These are phyloP conservation scores for Apteryx owenii DNA, from an alignment of 2,113 vertebrate genomes.

Conservation along the genomic window DNA sequence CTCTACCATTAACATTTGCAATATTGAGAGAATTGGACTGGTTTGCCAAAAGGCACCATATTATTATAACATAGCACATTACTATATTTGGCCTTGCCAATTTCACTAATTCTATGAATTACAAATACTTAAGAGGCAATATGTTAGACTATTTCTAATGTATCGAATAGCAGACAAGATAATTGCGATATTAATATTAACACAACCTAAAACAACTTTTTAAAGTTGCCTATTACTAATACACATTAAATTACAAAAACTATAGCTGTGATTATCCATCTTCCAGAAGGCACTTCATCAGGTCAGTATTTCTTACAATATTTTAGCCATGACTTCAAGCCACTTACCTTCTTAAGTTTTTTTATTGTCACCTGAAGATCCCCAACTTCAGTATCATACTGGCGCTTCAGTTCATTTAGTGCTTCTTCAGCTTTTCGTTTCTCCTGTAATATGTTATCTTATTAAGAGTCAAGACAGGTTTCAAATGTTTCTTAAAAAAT, in stretches of 20 bases:
- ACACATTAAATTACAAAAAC: background rate
- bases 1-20: background rate
- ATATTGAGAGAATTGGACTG: background rate
- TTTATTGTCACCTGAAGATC: conserved; percentile 93
- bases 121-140: background rate
- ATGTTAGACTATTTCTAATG: background rate
- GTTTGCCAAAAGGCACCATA: background rate
- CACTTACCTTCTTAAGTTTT: conserved; percentile 88
- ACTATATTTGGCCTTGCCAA: background rate
- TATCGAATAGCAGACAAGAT: background rate
- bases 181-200: background rate
- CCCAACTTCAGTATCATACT: conserved; percentile 89
- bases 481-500: background rate
- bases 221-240: background rate
- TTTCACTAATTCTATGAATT: background rate
- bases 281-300: background rate
- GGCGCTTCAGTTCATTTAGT: conserved; percentile 83
- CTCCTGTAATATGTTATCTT: conserved; percentile 77
- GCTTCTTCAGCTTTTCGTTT: conserved; percentile 84
- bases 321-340: background rate
- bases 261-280: background rate
- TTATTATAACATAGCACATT: background rate
- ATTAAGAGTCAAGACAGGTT: background rate
- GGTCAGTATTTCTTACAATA: background rate
- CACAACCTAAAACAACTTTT: background rate